Percentiles rank a stretch among this genome's conserved stretches.
phyloP scores from a whole-genome alignment of 2,888 invertebrate species.

The Polydrusus cervinus region DNA sequence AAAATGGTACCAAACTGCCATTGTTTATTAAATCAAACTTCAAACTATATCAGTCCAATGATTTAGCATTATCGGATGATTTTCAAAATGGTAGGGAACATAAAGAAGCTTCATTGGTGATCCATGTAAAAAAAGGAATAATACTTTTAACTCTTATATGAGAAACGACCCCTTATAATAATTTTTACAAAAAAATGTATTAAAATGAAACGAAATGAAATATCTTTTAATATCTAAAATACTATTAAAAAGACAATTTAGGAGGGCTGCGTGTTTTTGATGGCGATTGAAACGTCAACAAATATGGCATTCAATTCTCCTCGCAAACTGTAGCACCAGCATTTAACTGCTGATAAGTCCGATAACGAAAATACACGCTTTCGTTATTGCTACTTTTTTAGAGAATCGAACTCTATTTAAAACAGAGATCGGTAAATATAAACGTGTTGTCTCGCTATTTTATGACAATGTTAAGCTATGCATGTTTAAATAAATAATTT shows the following conservation, averaged over 20 bases:
- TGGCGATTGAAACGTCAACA: slow-evolving; percentile 1
- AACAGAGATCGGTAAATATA: background rate
- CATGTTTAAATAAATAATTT: too few relatives aligned
- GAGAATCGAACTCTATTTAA: background rate
- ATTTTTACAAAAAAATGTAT: too few relatives aligned
- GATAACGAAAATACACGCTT: background rate
- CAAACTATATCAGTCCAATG: too few relatives aligned
- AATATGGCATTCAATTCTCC: slow-evolving; percentile 1
- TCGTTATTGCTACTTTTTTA: background rate
- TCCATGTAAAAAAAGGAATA: too few relatives aligned
- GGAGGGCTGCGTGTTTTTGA: background rate
- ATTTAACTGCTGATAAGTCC: background rate
- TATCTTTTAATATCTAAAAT: slow-evolving; percentile 1
- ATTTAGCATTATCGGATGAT: too few relatives aligned
- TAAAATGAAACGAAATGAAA: background rate
- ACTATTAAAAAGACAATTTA: slow-evolving; percentile 1
- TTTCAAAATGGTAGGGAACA: too few relatives aligned
- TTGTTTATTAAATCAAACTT: too few relatives aligned
- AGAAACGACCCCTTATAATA: too few relatives aligned
- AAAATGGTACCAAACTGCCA: too few relatives aligned
- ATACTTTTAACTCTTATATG: too few relatives aligned
- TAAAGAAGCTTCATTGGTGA: too few relatives aligned
- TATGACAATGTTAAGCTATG: background rate
- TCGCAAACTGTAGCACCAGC: background rate
- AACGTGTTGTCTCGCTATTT: background rate